Evolutionary conservation across 2,888 invertebrate species (phyloP).

Genomic region (Belgica antarctica): DNA sequence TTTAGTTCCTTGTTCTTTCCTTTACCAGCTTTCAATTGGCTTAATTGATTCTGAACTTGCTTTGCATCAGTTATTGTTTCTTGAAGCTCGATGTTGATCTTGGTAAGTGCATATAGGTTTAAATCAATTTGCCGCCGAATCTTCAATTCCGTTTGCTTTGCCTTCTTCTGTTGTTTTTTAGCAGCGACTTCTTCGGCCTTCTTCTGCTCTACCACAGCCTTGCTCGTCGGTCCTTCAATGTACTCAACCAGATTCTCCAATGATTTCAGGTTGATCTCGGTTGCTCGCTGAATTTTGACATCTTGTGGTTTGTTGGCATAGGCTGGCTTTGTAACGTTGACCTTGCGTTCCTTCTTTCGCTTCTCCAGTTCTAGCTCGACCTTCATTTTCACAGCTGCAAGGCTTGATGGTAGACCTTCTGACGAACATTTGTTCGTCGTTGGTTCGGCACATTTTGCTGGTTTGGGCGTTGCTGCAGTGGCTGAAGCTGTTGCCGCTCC

Average conservation of each 20-base stretch:
- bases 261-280: conserved; percentile 38
- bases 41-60: conserved; percentile 36
- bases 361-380: conserved; percentile 32
- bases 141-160: conserved; percentile 12
- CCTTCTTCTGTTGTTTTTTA: conserved; percentile 28
- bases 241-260: conserved; percentile 40
- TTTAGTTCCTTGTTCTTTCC: conserved; percentile 26
- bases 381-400: conserved; percentile 29
- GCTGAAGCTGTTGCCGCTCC: conserved; percentile 43
- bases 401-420: not conserved
- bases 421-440: not conserved
- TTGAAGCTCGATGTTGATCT: not conserved
- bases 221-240: conserved; percentile 38
- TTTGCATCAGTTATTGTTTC: conserved; percentile 5
- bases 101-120: not conserved
- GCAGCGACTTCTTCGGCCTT: conserved; percentile 25
- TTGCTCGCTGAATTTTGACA: conserved; percentile 23
- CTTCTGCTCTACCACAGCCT: conserved; percentile 28
- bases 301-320: conserved; percentile 24
- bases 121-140: conserved; percentile 32
- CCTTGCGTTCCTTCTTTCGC: conserved; percentile 43
- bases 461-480: conserved; percentile 44
- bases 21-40: conserved; percentile 34
- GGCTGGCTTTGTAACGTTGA: conserved; percentile 44
- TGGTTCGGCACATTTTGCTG: conserved; percentile 43